phyloP scores from a whole-genome alignment of 2,113 vertebrate genomes.

The Turdus rufiventris region DNA sequence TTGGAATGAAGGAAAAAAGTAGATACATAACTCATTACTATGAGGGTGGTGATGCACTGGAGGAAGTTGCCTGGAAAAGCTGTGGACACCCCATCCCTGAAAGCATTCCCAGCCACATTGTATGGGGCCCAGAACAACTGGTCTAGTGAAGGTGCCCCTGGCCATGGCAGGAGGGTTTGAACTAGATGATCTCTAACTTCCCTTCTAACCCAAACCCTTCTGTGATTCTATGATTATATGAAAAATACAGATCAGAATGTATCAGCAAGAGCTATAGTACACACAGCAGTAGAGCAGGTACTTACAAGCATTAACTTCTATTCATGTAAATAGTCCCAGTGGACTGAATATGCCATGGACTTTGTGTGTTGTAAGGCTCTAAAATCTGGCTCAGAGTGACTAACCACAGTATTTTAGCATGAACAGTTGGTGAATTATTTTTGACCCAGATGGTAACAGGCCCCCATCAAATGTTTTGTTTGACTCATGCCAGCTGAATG shows the following conservation, averaged over 20 bases:
- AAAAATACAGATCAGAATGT: neutral
- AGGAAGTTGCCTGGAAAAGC: neutral
- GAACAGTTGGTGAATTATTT: constrained; percentile 27
- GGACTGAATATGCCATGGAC: neutral
- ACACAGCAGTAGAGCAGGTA: neutral
- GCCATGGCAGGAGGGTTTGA: neutral
- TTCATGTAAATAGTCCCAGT: neutral
- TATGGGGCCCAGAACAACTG: neutral
- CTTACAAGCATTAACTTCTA: neutral
- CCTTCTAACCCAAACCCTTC: neutral
- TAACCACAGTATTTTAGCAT: neutral
- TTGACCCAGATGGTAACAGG: neutral
- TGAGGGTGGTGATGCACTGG: neutral
- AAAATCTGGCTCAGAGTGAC: neutral
- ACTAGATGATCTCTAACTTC: neutral
- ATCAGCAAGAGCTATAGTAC: neutral
- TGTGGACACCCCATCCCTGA: neutral
- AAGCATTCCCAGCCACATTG: neutral
- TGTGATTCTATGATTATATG: neutral
- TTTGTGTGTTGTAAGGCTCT: neutral
- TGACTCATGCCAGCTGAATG: neutral
- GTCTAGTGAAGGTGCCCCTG: neutral
- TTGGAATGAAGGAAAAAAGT: neutral
- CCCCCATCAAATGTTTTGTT: neutral
- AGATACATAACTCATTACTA: neutral